Percentiles rank a stretch among this genome's conserved stretches.
Evolutionary conservation across 2,113 vertebrate species (phyloP).

Genomic region (Cheirogaleus medius): DNA sequence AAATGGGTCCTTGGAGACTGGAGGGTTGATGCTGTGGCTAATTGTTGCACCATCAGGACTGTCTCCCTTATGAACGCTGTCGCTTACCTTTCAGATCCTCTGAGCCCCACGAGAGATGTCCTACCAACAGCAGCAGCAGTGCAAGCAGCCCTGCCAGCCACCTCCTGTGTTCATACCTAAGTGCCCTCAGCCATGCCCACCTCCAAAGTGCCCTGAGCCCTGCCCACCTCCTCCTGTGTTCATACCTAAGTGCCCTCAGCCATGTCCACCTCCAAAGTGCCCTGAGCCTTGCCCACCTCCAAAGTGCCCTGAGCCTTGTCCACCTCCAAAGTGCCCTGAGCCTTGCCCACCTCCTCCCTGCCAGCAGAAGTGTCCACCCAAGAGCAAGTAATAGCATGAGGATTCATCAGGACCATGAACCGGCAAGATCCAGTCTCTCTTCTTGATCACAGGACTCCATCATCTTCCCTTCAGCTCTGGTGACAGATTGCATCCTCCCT

Average conservation of each 20-base stretch:
- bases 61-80: neutral
- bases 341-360: neutral
- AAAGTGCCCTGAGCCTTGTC: neutral
- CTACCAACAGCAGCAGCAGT: neutral
- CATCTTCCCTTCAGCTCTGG: neutral
- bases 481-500: neutral
- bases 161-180: neutral
- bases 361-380: slow-evolving; percentile 52
- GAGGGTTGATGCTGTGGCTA: neutral
- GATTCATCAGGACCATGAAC: neutral
- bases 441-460: neutral
- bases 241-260: too few relatives aligned
- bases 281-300: neutral
- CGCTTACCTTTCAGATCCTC: slow-evolving; percentile 5
- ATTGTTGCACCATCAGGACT: neutral
- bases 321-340: too few relatives aligned
- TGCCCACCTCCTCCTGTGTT: neutral
- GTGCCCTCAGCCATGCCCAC: neutral
- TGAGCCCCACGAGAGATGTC: neutral
- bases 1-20: neutral
- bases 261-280: too few relatives aligned
- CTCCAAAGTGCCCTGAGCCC: neutral
- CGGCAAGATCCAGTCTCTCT: neutral
- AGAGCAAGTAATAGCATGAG: neutral
- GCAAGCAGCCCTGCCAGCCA: neutral